Evolutionary conservation across 2,888 invertebrate species (phyloP).

Genomic region (Ischnus inquisitorius): DNA sequence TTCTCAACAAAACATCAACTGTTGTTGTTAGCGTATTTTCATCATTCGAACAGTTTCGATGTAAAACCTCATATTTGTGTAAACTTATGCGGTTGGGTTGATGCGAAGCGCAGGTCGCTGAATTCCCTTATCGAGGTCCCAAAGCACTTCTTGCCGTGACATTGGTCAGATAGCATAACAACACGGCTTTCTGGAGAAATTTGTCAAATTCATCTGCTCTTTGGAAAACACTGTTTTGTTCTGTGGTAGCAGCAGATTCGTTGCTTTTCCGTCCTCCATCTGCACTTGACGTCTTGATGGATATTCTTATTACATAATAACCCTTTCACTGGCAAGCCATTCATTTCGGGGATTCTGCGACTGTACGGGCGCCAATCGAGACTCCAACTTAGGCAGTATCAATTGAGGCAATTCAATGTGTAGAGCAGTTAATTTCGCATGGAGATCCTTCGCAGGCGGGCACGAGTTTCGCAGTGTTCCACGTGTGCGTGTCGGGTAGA

Average conservation of each 20-base stretch:
- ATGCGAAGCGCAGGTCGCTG: background rate
- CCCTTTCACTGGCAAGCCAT: too few relatives aligned
- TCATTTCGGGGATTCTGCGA: too few relatives aligned
- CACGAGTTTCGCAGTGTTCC: slow-evolving; percentile 41
- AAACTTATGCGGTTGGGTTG: background rate
- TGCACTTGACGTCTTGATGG: too few relatives aligned
- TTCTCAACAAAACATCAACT: background rate
- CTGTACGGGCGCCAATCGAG: too few relatives aligned
- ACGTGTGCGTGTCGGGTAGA: slow-evolving; percentile 24
- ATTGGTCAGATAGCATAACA: background rate
- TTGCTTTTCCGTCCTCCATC: too few relatives aligned
- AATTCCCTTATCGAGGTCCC: background rate
- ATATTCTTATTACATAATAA: too few relatives aligned
- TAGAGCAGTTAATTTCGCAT: slow-evolving; percentile 26
- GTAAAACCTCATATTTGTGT: background rate
- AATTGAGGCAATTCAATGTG: too few relatives aligned
- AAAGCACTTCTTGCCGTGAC: background rate
- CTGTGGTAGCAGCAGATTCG: too few relatives aligned
- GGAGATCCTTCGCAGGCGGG: slow-evolving; percentile 7
- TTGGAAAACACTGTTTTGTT: too few relatives aligned
- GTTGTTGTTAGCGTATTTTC: background rate
- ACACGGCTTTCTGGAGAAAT: background rate
- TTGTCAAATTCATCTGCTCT: background rate
- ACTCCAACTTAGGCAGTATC: too few relatives aligned
- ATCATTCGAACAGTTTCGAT: background rate